These are phyloP conservation scores for Halictus ligatus DNA, from an alignment of 2,888 invertebrate genomes.

Conservation along the genomic window DNA sequence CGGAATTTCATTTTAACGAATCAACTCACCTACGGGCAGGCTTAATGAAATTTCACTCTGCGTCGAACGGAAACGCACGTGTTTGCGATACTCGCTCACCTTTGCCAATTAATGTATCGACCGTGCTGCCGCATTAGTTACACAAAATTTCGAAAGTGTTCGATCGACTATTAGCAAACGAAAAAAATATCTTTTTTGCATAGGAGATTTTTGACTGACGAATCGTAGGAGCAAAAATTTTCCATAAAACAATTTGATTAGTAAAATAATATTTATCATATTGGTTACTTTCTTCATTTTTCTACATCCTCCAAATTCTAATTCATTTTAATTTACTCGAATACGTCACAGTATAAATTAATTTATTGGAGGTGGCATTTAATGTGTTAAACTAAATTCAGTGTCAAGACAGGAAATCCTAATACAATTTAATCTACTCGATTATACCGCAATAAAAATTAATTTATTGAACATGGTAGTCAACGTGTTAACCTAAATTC, in stretches of 20 bases:
- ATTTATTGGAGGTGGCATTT: too few relatives aligned
- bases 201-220: background rate
- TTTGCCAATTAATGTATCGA: slow-evolving; percentile 18
- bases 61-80: slow-evolving; percentile 44
- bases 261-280: background rate
- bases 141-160: slow-evolving; percentile 3
- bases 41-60: slow-evolving; percentile 69
- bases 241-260: background rate
- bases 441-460: background rate
- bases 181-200: background rate
- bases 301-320: background rate
- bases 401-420: background rate
- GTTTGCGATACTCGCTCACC: slow-evolving; percentile 46
- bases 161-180: background rate
- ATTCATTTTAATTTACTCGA: background rate
- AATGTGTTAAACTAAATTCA: too few relatives aligned
- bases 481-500: background rate
- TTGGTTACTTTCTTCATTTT: background rate
- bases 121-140: slow-evolving; percentile 1
- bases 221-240: background rate
- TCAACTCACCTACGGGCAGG: slow-evolving; percentile 59
- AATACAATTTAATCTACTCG: background rate
- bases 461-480: too few relatives aligned
- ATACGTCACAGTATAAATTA: background rate
- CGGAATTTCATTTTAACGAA: slow-evolving; percentile 64